These are phyloP conservation scores for Phyllotis vaccarum DNA, from an alignment of 2,797 vertebrate genomes.

Conservation along the genomic window DNA sequence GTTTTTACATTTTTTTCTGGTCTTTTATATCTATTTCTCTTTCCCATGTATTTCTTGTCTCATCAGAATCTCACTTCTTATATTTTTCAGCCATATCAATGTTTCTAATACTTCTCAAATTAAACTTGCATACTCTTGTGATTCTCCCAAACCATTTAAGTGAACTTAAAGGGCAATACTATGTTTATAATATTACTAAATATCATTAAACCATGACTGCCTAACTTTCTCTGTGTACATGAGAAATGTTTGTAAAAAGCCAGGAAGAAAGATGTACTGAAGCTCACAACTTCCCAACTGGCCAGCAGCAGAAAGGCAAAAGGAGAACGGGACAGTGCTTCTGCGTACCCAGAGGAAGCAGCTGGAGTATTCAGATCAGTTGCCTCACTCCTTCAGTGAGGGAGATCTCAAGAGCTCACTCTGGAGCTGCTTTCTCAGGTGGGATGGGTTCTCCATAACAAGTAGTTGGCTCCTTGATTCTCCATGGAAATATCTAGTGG, in stretches of 20 bases:
- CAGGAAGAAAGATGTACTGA: neutral
- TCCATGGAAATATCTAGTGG: neutral
- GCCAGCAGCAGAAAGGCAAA: rapidly evolving
- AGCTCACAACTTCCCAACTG: neutral
- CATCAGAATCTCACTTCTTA: neutral
- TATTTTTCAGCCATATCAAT: neutral
- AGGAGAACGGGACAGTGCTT: neutral
- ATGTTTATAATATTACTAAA: neutral
- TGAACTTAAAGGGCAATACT: neutral
- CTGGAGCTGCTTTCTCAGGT: neutral
- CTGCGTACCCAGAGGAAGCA: neutral
- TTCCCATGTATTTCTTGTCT: neutral
- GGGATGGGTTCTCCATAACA: neutral
- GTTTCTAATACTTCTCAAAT: neutral
- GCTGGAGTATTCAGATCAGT: neutral
- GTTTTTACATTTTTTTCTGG: neutral
- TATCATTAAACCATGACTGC: neutral
- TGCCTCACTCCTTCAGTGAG: neutral
- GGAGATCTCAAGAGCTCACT: neutral
- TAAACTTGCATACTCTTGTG: neutral
- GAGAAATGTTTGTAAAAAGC: neutral
- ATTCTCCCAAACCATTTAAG: neutral
- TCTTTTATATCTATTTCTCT: slow-evolving; percentile 1
- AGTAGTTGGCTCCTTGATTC: neutral
- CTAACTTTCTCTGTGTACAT: neutral